Conservation (phyloP, 35 echinoderm and acorn worm genomes). For the Strongylocentrotus purpuratus region DNA sequence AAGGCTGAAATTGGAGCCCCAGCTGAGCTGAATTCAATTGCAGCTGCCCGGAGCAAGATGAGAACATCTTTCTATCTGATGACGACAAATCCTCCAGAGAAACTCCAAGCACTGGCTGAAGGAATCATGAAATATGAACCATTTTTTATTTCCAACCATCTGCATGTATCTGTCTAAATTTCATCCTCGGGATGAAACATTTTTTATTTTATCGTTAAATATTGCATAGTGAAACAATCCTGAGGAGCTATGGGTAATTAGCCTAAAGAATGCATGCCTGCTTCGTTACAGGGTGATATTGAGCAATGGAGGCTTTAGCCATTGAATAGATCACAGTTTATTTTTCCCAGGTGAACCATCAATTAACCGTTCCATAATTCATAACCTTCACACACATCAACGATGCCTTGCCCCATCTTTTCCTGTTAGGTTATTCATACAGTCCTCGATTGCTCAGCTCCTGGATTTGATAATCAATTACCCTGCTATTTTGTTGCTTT, state of each 20-base stretch:
- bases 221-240: not conserved
- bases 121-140: not conserved
- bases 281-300: not conserved
- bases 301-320: not conserved
- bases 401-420: not conserved
- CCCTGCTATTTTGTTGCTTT: not conserved
- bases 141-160: not conserved
- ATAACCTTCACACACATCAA: not conserved
- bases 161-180: not conserved
- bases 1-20: not conserved
- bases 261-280: not conserved
- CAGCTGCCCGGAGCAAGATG: not conserved
- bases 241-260: not conserved
- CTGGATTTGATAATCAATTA: not conserved
- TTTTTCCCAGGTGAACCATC: not conserved
- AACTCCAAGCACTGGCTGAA: not conserved
- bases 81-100: not conserved
- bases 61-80: not conserved
- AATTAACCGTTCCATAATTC: not conserved
- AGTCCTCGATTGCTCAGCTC: not conserved
- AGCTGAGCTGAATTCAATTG: constrained; percentile 17
- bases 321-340: not conserved
- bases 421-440: not conserved
- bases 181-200: not conserved
- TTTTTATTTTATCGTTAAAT: too few relatives aligned